Conservation (phyloP, 2,888 invertebrate species). For the Apomyelois bistriatella region DNA sequence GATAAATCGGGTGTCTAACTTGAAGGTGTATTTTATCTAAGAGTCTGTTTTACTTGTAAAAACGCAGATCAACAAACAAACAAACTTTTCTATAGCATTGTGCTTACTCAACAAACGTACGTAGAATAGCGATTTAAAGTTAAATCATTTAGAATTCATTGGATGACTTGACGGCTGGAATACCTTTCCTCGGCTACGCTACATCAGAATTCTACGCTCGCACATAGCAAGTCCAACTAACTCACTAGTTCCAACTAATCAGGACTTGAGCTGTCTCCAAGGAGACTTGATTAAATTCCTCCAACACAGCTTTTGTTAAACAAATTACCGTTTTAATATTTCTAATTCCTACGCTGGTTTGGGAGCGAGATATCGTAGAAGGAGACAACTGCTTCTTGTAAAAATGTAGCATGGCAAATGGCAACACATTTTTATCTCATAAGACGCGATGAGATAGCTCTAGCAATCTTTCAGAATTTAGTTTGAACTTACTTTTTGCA, state of each 20-base stretch:
- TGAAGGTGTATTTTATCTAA: too few relatives aligned
- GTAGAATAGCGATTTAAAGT: slow-evolving; percentile 4
- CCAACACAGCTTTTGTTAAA: slow-evolving; percentile 21
- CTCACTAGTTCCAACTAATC: slow-evolving; percentile 31
- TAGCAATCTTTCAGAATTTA: too few relatives aligned
- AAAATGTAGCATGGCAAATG: too few relatives aligned
- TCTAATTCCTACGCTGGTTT: too few relatives aligned
- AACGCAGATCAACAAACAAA: neutral
- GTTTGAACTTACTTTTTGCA: too few relatives aligned
- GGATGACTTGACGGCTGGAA: neutral
- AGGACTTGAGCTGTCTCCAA: slow-evolving; percentile 23
- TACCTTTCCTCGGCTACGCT: neutral
- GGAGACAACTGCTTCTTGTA: too few relatives aligned
- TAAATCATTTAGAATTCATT: slow-evolving; percentile 11
- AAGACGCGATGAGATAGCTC: too few relatives aligned
- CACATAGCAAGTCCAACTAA: slow-evolving; percentile 26
- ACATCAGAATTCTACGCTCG: slow-evolving; percentile 35
- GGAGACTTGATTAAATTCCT: slow-evolving; percentile 27
- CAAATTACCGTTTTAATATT: neutral
- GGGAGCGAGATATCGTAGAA: too few relatives aligned
- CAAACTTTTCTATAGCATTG: neutral
- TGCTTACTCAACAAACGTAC: neutral
- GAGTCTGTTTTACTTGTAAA: neutral
- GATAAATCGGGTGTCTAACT: too few relatives aligned
- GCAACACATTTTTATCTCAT: too few relatives aligned